These are phyloP conservation scores for Chelonus formosanus DNA, from an alignment of 2,888 invertebrate species.

Conservation along the genomic window DNA sequence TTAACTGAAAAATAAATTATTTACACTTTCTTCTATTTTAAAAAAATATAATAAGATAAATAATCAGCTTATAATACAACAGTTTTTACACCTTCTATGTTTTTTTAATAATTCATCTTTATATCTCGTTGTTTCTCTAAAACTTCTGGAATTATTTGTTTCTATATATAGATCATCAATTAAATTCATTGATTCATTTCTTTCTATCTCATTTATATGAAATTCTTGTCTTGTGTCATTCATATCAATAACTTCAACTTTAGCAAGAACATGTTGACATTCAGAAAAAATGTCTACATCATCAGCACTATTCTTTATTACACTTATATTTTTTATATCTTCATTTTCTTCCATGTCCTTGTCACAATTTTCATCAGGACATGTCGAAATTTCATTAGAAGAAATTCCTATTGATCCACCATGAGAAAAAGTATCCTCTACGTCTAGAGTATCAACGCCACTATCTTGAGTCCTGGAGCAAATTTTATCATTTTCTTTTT, in stretches of 20 bases:
- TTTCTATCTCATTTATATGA: too few relatives aligned
- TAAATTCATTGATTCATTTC: too few relatives aligned
- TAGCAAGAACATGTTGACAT: background rate
- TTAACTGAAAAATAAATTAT: constrained; percentile 12
- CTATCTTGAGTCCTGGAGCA: constrained; percentile 39
- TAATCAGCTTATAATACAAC: too few relatives aligned
- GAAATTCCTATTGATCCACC: constrained; percentile 39
- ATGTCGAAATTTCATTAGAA: constrained; percentile 40
- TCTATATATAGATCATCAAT: too few relatives aligned
- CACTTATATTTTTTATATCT: constrained; percentile 2
- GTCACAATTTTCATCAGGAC: constrained; percentile 31
- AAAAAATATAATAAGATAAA: too few relatives aligned
- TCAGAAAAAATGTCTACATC: background rate
- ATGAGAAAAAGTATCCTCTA: constrained; percentile 39
- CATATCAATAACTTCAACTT: background rate
- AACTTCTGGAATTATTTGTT: too few relatives aligned
- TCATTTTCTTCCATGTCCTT: constrained; percentile 30
- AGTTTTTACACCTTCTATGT: too few relatives aligned
- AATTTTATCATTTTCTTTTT: constrained; percentile 46
- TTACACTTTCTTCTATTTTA: background rate
- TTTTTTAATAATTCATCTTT: too few relatives aligned
- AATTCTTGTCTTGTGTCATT: too few relatives aligned
- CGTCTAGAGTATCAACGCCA: constrained; percentile 42
- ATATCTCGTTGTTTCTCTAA: too few relatives aligned
- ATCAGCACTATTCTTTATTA: background rate